Percentiles rank a stretch among this genome's conserved stretches.
Conservation (phyloP, 1,140 invertebrate species). For the Conus betulinus region DNA sequence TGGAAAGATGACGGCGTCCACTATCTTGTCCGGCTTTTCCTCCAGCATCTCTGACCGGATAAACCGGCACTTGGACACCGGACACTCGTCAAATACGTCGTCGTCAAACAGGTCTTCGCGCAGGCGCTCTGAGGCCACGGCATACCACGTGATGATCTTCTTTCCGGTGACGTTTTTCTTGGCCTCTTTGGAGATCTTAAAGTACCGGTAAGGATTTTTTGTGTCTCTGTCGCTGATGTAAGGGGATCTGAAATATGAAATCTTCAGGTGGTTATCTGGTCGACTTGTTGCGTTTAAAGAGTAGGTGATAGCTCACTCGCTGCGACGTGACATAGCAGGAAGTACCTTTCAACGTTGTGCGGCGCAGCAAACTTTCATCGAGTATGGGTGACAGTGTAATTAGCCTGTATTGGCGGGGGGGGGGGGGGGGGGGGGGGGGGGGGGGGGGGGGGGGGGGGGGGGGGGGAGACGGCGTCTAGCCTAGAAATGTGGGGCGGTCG, state of each 20-base stretch:
- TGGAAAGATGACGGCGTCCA: slow-evolving; percentile 30
- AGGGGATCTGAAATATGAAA: slow-evolving; percentile 10
- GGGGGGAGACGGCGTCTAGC: no score
- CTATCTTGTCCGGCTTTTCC: slow-evolving; percentile 5
- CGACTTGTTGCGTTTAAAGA: not conserved
- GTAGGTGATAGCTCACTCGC: not conserved
- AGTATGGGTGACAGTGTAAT: no score
- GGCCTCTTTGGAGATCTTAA: slow-evolving; percentile 18
- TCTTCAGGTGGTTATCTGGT: not conserved
- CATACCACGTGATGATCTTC: slow-evolving; percentile 37
- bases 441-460: no score
- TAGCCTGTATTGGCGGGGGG: no score
- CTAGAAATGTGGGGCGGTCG: no score
- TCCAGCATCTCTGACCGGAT: slow-evolving; percentile 6
- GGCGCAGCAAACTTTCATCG: no score
- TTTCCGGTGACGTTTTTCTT: slow-evolving; percentile 21
- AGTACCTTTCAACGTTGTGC: no score
- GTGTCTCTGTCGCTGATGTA: not conserved
- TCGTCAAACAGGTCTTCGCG: slow-evolving; percentile 36
- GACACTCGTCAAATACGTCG: slow-evolving; percentile 24
- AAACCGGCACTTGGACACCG: slow-evolving; percentile 13
- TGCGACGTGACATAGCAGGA: no score
- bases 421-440: no score
- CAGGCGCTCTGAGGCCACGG: slow-evolving; percentile 14
- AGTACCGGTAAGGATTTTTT: not conserved